Evolutionary conservation across 2,797 vertebrate species (phyloP).

Genomic region (Neopelma chrysocephalum): DNA sequence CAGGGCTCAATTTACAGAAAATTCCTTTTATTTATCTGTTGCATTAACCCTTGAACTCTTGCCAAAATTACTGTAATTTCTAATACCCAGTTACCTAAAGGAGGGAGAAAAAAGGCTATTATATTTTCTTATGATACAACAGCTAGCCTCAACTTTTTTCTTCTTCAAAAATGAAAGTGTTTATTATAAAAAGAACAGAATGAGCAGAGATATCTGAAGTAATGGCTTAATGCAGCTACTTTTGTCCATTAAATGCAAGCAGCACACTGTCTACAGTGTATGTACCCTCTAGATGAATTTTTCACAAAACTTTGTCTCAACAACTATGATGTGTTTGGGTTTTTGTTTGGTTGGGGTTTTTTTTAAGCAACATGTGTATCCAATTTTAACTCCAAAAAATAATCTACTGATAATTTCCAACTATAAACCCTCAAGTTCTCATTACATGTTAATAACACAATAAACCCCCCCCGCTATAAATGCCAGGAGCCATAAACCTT

Average conservation of each 20-base stretch:
- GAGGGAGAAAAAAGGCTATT: constrained; percentile 59
- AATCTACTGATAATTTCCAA: neutral
- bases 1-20: constrained; percentile 84
- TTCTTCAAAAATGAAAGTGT: constrained; percentile 38
- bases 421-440: neutral
- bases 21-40: constrained; percentile 86
- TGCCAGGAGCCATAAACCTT: neutral
- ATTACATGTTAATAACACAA: neutral
- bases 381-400: neutral
- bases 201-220: constrained; percentile 7
- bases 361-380: neutral
- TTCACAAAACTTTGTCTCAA: neutral
- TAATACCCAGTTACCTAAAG: constrained; percentile 78
- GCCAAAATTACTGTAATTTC: constrained; percentile 82
- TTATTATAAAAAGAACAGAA: constrained; percentile 45
- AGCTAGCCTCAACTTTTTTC: constrained; percentile 43
- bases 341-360: neutral
- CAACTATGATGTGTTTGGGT: neutral
- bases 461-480: neutral
- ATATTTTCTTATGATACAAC: constrained; percentile 58
- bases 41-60: constrained; percentile 84
- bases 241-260: neutral
- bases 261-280: neutral
- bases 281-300: neutral
- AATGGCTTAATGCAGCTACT: neutral